These are phyloP conservation scores for Copsychus sechellarum DNA, from an alignment of 2,113 vertebrate species.

Conservation along the genomic window DNA sequence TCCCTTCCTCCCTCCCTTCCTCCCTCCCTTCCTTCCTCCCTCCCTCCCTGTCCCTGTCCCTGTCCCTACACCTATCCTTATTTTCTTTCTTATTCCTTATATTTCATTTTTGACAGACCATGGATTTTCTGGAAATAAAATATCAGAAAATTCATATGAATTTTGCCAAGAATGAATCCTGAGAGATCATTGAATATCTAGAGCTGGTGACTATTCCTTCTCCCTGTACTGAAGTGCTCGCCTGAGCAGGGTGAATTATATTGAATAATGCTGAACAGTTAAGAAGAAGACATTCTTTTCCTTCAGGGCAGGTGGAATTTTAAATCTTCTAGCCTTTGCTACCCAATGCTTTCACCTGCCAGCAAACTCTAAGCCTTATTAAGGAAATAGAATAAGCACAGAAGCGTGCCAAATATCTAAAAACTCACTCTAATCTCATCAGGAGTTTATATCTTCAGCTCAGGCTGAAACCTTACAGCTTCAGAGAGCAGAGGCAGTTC, in stretches of 20 bases:
- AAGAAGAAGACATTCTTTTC: background rate
- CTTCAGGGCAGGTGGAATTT: conserved; percentile 19
- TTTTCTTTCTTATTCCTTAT: background rate
- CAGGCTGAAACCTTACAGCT: conserved; percentile 55
- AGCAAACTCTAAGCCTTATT: conserved; percentile 40
- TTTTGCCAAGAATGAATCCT: background rate
- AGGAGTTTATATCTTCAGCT: conserved; percentile 50
- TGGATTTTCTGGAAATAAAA: background rate
- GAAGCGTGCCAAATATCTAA: conserved; percentile 30
- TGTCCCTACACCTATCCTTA: background rate
- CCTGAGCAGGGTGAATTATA: background rate
- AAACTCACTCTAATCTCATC: conserved; percentile 59
- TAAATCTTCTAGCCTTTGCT: background rate
- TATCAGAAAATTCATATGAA: background rate
- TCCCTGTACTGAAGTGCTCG: background rate
- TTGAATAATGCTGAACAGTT: conserved; percentile 12
- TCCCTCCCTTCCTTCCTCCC: too few relatives aligned
- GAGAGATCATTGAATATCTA: background rate
- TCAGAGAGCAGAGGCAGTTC: conserved; percentile 40
- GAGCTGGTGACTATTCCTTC: background rate
- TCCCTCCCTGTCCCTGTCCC: too few relatives aligned
- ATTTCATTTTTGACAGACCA: background rate
- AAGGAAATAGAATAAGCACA: conserved; percentile 35
- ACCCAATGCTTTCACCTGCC: conserved; percentile 28
- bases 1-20: too few relatives aligned